Conservation (phyloP, 2,113 vertebrate genomes). For the Lucifuga dentata region DNA sequence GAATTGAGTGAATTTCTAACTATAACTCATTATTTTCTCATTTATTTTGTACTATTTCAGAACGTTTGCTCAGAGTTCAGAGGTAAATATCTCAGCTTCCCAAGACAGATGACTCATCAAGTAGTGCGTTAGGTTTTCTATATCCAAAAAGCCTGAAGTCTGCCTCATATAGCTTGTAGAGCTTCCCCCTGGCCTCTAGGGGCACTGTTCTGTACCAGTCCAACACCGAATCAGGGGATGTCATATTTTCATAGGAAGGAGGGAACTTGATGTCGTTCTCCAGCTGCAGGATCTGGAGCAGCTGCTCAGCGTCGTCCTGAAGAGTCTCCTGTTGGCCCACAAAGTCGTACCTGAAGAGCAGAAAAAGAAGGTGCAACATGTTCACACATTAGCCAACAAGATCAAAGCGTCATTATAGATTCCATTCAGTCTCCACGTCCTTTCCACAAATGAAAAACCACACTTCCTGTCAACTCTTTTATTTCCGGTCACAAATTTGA, state of each 20-base stretch:
- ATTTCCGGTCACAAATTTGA: too few relatives aligned
- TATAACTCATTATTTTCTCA: too few relatives aligned
- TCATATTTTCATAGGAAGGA: constrained; percentile 24
- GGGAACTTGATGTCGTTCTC: constrained; percentile 41
- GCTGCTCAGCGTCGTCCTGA: constrained; percentile 32
- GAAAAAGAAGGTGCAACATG: background rate
- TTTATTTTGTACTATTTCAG: too few relatives aligned
- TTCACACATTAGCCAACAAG: too few relatives aligned
- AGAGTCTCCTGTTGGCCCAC: constrained; percentile 60
- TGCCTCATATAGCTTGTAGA: constrained; percentile 47
- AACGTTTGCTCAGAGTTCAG: too few relatives aligned
- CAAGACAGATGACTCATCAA: background rate
- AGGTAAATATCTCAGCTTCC: too few relatives aligned
- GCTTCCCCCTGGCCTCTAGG: constrained; percentile 44
- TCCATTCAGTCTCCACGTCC: too few relatives aligned
- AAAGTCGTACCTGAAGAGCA: constrained; percentile 56
- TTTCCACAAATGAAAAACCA: too few relatives aligned
- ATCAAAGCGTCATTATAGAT: too few relatives aligned
- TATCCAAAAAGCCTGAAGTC: constrained; percentile 63
- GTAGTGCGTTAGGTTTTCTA: background rate
- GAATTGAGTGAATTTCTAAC: too few relatives aligned
- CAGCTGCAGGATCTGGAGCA: constrained; percentile 32
- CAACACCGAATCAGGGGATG: fast-evolving
- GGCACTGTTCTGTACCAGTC: constrained; percentile 42
- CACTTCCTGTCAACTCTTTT: too few relatives aligned